Evolutionary conservation across 1,140 invertebrate genomes (phyloP), one percentile per base, ranked within the genome.

Genomic region (Drosophila asahinai): DNA sequence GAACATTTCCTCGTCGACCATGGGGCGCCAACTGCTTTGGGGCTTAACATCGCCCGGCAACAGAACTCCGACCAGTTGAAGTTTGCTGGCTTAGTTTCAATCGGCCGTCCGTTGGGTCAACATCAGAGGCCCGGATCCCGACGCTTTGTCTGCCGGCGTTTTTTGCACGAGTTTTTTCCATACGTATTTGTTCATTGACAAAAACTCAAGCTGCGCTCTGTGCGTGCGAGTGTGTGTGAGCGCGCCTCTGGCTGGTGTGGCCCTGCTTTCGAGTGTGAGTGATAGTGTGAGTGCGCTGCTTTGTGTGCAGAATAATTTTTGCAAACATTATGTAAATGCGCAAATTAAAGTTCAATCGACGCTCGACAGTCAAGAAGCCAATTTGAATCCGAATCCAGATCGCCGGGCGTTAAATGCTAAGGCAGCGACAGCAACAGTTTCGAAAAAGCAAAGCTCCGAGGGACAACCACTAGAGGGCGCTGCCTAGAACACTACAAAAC

Each of bases 151-250:
- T 47, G 33, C 36, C 9, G 67, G 74, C 78, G 81, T 91, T 91
- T 91, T 91, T 91, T 91, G 79, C 87, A 91, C 83, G 89, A 87
- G 89, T 91, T 91, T 91, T 91, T 91, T 91, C 78, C 60, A 82
- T 91, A 89, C 81, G 87, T 87, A 91, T 91, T 91, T 91, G 81
- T 91, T 87, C 89, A 91, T 91, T 91, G 89, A 91, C 89, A 91
- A 91, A 91, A 91, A 91, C 86, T 84, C 66, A 87, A 89, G 86
- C 86, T 83, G 67, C 62, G 84, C 64, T 84, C 45, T 42, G 71
- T 60, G 64, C 77, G 73, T 81, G 38, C 38, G 55, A 49, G 52
- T 59, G 61, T 81, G 78, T 87, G 70, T 67, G 71, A 66, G 60
- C 49, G 59, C 49, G 70, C 58, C 58, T 67, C 72, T 40, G 54